phyloP scores from a whole-genome alignment of 2,797 vertebrate genomes.

The Phylloscopus collybita region DNA sequence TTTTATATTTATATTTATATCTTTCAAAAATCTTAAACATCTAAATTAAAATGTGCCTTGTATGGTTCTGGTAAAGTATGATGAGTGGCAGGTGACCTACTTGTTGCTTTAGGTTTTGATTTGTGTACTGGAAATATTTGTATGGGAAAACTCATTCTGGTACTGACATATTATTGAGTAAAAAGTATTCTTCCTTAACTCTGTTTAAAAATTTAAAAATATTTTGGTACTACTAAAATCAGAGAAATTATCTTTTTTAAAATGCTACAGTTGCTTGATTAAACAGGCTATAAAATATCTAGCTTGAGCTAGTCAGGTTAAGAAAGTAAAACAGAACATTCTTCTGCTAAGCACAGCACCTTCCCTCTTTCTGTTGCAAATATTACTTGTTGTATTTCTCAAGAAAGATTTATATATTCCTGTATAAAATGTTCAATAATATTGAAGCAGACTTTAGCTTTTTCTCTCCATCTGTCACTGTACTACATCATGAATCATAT shows the following conservation, averaged over 20 bases:
- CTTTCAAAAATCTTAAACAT: not conserved
- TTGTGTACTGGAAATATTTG: not conserved
- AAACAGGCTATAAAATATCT: not conserved
- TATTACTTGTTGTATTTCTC: not conserved
- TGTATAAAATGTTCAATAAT: not conserved
- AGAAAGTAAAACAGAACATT: not conserved
- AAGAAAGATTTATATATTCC: not conserved
- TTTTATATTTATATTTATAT: not conserved
- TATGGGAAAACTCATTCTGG: not conserved
- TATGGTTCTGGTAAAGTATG: not conserved
- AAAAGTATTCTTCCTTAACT: not conserved
- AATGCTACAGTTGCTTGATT: not conserved
- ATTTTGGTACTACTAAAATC: not conserved
- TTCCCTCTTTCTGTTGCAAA: not conserved
- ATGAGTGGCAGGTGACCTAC: not conserved
- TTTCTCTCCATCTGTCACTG: not conserved
- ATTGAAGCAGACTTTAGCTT: not conserved
- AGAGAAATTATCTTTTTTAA: not conserved
- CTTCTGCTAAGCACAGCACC: not conserved
- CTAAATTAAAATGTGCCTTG: not conserved
- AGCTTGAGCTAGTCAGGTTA: not conserved
- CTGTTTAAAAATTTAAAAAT: not conserved
- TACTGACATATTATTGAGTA: not conserved
- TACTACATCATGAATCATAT: not conserved
- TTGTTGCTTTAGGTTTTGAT: not conserved